phyloP scores from a whole-genome alignment of 1,140 invertebrate genomes.

The Saccostrea cuccullata region DNA sequence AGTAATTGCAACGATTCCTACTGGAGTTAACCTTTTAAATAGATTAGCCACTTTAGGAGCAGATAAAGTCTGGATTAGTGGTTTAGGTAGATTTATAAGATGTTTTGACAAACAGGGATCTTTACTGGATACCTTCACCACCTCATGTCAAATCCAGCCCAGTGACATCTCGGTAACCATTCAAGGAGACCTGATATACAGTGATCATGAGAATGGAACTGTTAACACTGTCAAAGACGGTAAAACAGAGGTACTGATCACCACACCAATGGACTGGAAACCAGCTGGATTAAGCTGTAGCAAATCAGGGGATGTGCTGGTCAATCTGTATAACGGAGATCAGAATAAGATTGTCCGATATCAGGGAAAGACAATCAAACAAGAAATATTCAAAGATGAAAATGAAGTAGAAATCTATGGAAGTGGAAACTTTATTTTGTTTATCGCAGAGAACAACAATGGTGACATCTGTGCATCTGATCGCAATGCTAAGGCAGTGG shows the following conservation, averaged over 20 bases:
- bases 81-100: background rate
- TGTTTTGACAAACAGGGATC: background rate
- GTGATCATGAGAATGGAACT: background rate
- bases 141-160: background rate
- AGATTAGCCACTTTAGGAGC: background rate
- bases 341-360: background rate
- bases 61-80: background rate
- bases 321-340: background rate
- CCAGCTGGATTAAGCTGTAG: background rate
- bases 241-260: background rate
- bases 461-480: background rate
- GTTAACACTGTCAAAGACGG: background rate
- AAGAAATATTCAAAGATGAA: background rate
- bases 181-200: slow-evolving; percentile 43
- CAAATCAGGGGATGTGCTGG: background rate
- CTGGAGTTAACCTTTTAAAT: background rate
- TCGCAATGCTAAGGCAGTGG: background rate
- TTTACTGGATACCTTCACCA: background rate
- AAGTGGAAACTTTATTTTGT: background rate
- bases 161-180: slow-evolving; percentile 54
- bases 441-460: background rate
- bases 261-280: background rate
- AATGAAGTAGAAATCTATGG: background rate
- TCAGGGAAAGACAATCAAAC: background rate
- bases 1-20: background rate